A percentile compares a stretch with the other conserved stretches of the same genome.
phyloP scores from a whole-genome alignment of 92 coral and sea anemone species.

The Scolanthus callimorphus region DNA sequence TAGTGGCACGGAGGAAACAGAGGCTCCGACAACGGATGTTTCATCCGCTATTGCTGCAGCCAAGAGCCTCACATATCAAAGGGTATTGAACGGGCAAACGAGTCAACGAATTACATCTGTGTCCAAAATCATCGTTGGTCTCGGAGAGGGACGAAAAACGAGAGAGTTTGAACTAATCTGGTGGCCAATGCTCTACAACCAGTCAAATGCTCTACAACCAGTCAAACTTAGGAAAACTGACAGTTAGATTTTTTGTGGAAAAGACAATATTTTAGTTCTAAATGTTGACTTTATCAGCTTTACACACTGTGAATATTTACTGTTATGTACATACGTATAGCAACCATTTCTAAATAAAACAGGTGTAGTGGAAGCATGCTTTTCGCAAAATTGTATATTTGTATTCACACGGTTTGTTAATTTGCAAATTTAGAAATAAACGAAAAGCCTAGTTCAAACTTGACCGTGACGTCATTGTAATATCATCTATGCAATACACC shows the following conservation, averaged over 20 bases:
- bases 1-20: neutral
- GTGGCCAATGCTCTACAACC: slow-evolving; percentile 8
- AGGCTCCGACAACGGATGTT: neutral
- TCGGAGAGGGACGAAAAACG: slow-evolving; percentile 10
- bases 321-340: neutral
- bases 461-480: too few relatives aligned
- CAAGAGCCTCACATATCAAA: neutral
- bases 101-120: slow-evolving; percentile 1
- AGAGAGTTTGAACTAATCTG: slow-evolving; percentile 5
- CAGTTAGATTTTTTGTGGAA: slow-evolving; percentile 5
- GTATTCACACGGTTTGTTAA: neutral
- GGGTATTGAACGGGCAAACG: neutral
- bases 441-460: too few relatives aligned
- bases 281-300: neutral
- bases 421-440: too few relatives aligned
- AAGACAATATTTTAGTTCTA: neutral
- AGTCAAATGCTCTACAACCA: neutral
- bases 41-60: too few relatives aligned
- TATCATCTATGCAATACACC: neutral
- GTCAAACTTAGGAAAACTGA: slow-evolving; percentile 15
- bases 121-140: slow-evolving; percentile 3
- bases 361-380: neutral
- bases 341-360: neutral
- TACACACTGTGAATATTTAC: too few relatives aligned
- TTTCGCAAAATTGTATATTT: neutral